Base-by-base conservation (phyloP, 2,797 vertebrate genomes). In the Octomys mimax region DNA sequence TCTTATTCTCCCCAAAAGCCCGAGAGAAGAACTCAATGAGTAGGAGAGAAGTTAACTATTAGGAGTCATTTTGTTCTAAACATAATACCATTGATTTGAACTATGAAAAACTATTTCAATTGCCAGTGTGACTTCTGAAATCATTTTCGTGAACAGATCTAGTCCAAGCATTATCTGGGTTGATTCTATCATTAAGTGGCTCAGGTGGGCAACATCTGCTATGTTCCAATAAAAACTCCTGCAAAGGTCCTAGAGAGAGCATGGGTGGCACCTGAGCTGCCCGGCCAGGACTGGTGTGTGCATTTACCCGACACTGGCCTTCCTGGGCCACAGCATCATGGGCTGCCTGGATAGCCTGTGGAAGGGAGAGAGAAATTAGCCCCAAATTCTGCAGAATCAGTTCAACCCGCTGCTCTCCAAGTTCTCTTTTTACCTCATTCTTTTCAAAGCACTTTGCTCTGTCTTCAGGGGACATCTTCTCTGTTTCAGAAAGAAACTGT, bases 261-360 rank as follows among this genome's bases (percentile, higher is more conserved):
- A 81, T 28, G 59, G 77, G 59, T 3, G 33, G 61, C 61, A 4
- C 31, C 54, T 7, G 21, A 80, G 59, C 42, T 22, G 52, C 73
- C 68, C 9, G 18, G 57, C 92, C 68, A 10, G 14, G 46, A 54
- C 12, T 0, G 7, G 31, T 8, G 11, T 39, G 28, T 64, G 52
- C 77, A 87, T 96, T 99, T 99, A 99, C 99, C 99, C 97, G 99
- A 94, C 99, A 99, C 24, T 99, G 99, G 96, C 99, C 99, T 93
- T 99, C 99, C 81, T 98, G 98, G 0, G 99, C 99, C 96, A 99
- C 99, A 0, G 99, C 99, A 95, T 99, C 99, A 89, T 99, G 99
- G 94, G 99, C 99, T 73, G 99, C 98, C 89, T 98, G 98, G 93
- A 99, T 99, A 42, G 98, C 99, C 99, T 99, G 97, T 14, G 31